Evolutionary conservation across 2,888 invertebrate genomes (phyloP).

Genomic region (Exocentrus adspersus): DNA sequence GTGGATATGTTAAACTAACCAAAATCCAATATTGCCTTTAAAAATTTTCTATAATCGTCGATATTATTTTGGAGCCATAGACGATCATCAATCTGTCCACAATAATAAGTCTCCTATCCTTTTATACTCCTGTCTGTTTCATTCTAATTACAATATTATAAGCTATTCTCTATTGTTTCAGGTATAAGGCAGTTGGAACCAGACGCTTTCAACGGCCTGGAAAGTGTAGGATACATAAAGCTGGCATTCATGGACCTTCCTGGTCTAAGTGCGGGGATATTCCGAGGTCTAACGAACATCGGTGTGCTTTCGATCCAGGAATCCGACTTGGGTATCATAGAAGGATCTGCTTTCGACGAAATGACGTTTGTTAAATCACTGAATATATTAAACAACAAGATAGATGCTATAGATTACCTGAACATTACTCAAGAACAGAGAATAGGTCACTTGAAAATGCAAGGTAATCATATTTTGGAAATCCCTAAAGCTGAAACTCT

Average conservation of each 20-base stretch:
- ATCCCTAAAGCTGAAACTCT: slow-evolving; percentile 76
- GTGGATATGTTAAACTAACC: too few relatives aligned
- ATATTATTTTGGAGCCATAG: neutral
- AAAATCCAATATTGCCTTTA: too few relatives aligned
- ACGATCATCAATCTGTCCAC: neutral
- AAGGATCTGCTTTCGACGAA: slow-evolving; percentile 80
- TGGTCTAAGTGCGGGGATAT: slow-evolving; percentile 65
- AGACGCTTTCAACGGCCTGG: slow-evolving; percentile 83
- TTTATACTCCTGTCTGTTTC: neutral
- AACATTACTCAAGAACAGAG: slow-evolving; percentile 76
- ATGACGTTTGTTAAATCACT: slow-evolving; percentile 76
- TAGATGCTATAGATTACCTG: slow-evolving; percentile 82
- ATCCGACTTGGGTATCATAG: slow-evolving; percentile 81
- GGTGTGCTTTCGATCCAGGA: slow-evolving; percentile 81
- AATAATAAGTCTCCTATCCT: neutral
- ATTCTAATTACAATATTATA: too few relatives aligned
- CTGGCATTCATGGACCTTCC: slow-evolving; percentile 86
- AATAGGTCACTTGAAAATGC: slow-evolving; percentile 76
- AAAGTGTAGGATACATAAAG: slow-evolving; percentile 83
- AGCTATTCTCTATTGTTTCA: too few relatives aligned
- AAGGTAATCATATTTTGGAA: slow-evolving; percentile 86
- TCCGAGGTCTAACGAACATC: slow-evolving; percentile 80
- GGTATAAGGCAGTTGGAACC: slow-evolving; percentile 80
- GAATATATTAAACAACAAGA: slow-evolving; percentile 85
- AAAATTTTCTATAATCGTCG: too few relatives aligned